Evolutionary conservation across 2,888 invertebrate genomes (phyloP), one percentile per base, ranked within the genome.

Genomic region (Megalurothrips usitatus): DNA sequence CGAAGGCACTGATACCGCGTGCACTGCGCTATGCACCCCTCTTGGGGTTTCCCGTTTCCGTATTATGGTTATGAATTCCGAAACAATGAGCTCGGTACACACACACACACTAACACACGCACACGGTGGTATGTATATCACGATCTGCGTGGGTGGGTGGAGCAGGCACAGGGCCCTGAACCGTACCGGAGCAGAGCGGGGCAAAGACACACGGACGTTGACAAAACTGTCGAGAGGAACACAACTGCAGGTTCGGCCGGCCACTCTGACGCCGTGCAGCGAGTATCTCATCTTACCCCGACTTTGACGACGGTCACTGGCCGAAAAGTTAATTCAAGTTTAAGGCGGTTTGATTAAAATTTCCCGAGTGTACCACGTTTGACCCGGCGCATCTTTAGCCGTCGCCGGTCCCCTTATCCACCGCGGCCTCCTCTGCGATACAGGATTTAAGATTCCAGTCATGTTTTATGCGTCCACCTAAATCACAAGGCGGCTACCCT

Each of bases 31-130:
- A 2, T 43, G 34, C 6, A 6, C 34, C 34, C 34, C 34, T 43
- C 34, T n/a, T n/a, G n/a, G 6, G 34, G 34, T 43, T 43, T 43
- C 34, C 34, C 34, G 34, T 43, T 43, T 43, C 58, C 58, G 68
- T 75, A 75, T 75, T 58, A 58, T 58, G 58, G 11, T 58, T 75
- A 75, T 75, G 68, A 75, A 75, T 75, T 75, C 26, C 68, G 26
- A 43, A 75, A 75, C 68, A 75, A 75, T 75, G 68, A 75, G 26
- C 68, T 0, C 23, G 26, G 1, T 26, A 9, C 34, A 43, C 34
- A 43, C 34, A 6, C n/a, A n/a, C n/a, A n/a, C n/a, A n/a, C n/a
- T n/a, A n/a, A n/a, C n/a, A n/a, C n/a, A n/a, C n/a, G n/a, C n/a
- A n/a, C n/a, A 6, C 34, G 34, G 34, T 43, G 6, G 34, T 43